Conservation (phyloP, 1,140 invertebrate species). For the Temnothorax longispinosus region DNA sequence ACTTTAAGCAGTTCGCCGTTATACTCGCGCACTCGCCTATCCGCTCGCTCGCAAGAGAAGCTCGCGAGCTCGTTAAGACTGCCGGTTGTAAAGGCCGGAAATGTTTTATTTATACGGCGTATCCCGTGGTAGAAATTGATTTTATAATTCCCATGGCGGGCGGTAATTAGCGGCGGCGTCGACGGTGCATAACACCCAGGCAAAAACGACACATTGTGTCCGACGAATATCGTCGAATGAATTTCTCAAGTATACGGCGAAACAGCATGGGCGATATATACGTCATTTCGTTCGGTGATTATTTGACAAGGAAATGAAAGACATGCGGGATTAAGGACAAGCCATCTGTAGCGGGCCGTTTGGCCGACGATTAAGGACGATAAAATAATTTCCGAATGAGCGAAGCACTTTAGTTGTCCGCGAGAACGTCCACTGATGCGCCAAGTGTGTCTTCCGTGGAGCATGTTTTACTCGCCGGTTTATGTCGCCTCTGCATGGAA, state of each 20-base stretch:
- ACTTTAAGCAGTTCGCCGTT: conserved; percentile 18
- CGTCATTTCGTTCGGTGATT: conserved; percentile 5
- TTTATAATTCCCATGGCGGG: conserved; percentile 51
- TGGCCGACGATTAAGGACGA: conserved; percentile 42
- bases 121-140: conserved; percentile 50
- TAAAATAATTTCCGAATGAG: conserved; percentile 57
- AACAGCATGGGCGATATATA: not conserved
- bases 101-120: conserved; percentile 55
- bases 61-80: conserved; percentile 44
- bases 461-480: conserved; percentile 41
- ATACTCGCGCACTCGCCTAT: not conserved
- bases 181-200: conserved; percentile 30
- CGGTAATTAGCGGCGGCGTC: conserved; percentile 53
- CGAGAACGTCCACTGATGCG: not conserved
- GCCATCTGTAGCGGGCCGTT: conserved; percentile 1
- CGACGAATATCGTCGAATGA: conserved; percentile 29
- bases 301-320: conserved; percentile 66
- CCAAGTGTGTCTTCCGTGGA: not conserved
- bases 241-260: conserved; percentile 20
- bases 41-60: not conserved
- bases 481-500: conserved; percentile 36
- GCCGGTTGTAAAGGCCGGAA: conserved; percentile 50
- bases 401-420: conserved; percentile 25
- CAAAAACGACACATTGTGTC: conserved; percentile 46
- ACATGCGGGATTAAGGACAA: conserved; percentile 40